These are phyloP conservation scores for Hylaeus anthracinus DNA, from an alignment of 1,140 invertebrate genomes.

Conservation along the genomic window DNA sequence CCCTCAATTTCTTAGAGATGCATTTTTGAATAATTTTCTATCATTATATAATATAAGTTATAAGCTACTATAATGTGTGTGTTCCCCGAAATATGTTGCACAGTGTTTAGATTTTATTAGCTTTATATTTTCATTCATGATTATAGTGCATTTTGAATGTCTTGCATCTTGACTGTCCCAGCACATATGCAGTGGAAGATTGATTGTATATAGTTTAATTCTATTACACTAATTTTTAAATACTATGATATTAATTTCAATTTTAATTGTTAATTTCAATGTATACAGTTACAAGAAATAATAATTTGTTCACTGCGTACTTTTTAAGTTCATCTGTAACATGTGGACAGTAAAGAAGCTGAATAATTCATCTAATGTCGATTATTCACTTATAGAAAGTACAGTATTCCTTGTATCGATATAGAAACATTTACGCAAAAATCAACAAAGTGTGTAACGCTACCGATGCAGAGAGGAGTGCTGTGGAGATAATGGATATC, in stretches of 20 bases:
- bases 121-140: conserved; percentile 55
- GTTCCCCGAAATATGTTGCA: conserved; percentile 42
- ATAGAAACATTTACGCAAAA: conserved; percentile 33
- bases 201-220: conserved; percentile 25
- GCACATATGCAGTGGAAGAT: conserved; percentile 21
- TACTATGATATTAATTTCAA: conserved; percentile 1
- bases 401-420: conserved; percentile 25
- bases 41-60: conserved; percentile 22
- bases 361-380: conserved; percentile 10
- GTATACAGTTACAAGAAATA: not conserved
- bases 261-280: conserved; percentile 21
- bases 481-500: conserved; percentile 18
- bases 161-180: conserved; percentile 59
- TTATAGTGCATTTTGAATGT: conserved; percentile 61
- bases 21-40: conserved; percentile 37
- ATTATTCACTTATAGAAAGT: conserved; percentile 32
- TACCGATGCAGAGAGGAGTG: conserved; percentile 6
- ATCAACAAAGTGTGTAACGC: conserved; percentile 34
- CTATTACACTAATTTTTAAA: conserved; percentile 1
- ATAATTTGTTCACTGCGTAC: not conserved
- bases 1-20: not conserved
- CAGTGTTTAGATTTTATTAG: conserved; percentile 50
- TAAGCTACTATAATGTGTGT: conserved; percentile 32
- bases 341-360: not conserved
- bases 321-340: not conserved